phyloP scores from a whole-genome alignment of 2,797 vertebrate species.

The Dryobates pubescens region DNA sequence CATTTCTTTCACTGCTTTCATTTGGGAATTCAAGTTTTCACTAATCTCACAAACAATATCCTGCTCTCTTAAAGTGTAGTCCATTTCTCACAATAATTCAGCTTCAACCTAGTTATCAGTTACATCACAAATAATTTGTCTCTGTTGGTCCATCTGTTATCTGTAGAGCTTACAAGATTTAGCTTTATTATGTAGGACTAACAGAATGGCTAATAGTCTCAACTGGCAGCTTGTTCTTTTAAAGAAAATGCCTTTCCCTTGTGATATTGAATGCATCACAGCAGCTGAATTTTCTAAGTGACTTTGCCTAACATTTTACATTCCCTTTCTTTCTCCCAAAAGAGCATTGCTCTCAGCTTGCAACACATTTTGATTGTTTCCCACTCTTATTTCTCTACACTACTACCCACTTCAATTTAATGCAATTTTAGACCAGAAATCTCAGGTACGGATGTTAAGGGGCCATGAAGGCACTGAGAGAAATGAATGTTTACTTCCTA shows the following conservation, averaged over 20 bases:
- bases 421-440: conserved; percentile 11
- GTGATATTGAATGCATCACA: conserved; percentile 16
- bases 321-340: conserved; percentile 25
- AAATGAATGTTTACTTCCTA: not conserved
- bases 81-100: conserved; percentile 42
- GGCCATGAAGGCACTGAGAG: not conserved
- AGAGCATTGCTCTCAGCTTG: not conserved
- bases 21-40: conserved; percentile 6
- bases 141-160: conserved; percentile 31
- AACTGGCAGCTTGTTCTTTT: conserved; percentile 2
- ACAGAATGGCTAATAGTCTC: conserved; percentile 35
- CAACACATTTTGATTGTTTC: conserved; percentile 11
- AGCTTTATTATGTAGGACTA: conserved; percentile 24
- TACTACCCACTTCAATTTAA: not conserved
- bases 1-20: conserved; percentile 31
- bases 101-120: not conserved
- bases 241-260: conserved; percentile 24
- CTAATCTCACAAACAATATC: conserved; percentile 15
- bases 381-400: conserved; percentile 10
- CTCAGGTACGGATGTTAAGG: not conserved
- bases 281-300: conserved; percentile 18
- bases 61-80: not conserved
- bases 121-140: conserved; percentile 59
- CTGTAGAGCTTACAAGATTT: conserved; percentile 28
- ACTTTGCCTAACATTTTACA: conserved; percentile 2